Percentiles rank a stretch among this genome's conserved stretches.
Evolutionary conservation across 2,888 invertebrate species (phyloP).

Genomic region (Gastrophysa polygoni): DNA sequence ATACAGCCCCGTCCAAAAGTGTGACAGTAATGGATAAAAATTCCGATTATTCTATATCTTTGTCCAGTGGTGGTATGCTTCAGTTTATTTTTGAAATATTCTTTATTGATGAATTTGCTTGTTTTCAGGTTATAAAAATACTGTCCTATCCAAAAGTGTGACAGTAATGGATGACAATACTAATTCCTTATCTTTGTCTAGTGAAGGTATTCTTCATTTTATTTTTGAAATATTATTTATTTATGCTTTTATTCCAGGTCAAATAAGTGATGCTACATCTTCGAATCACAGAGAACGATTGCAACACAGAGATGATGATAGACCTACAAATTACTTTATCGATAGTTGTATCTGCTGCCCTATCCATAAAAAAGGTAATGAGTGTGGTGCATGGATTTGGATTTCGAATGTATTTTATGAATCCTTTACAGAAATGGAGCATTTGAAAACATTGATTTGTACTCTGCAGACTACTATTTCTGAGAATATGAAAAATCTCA

Average conservation of each 20-base stretch:
- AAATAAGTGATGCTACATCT: neutral
- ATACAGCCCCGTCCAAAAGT: neutral
- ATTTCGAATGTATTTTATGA: neutral
- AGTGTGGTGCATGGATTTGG: neutral
- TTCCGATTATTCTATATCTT: too few species aligned
- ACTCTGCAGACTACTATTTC: neutral
- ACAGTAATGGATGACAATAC: neutral
- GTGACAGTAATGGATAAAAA: too few species aligned
- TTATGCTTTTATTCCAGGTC: neutral
- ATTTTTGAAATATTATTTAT: neutral
- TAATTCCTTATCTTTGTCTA: neutral
- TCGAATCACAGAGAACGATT: neutral
- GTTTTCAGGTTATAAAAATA: too few species aligned
- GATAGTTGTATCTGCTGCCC: neutral
- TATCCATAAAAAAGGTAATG: conserved; percentile 3
- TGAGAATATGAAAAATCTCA: conserved; percentile 1
- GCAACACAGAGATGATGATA: neutral
- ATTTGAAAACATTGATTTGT: neutral
- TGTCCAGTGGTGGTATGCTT: too few species aligned
- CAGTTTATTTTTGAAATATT: too few species aligned
- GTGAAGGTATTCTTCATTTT: neutral
- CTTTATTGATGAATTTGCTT: too few species aligned
- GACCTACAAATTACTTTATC: neutral
- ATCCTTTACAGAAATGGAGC: neutral
- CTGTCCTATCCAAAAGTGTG: neutral